These are phyloP conservation scores for Lydus trimaculatus DNA, from an alignment of 2,888 invertebrate species.

Conservation along the genomic window DNA sequence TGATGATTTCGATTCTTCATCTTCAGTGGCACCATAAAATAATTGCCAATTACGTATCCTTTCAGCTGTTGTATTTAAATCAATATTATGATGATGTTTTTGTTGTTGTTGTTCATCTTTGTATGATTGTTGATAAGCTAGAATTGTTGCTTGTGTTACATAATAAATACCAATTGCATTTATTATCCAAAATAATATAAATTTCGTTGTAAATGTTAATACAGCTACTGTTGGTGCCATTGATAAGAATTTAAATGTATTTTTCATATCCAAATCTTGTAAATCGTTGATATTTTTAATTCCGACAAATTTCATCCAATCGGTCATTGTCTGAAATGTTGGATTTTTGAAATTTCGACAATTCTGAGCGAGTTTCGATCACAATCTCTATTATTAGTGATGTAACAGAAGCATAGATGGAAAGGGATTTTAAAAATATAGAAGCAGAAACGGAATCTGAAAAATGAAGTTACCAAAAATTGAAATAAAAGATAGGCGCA, in stretches of 20 bases:
- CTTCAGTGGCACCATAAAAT: slow-evolving; percentile 44
- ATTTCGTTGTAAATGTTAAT: slow-evolving; percentile 39
- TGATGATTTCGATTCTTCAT: slow-evolving; percentile 14
- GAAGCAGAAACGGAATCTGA: too few relatives aligned
- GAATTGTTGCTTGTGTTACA: slow-evolving; percentile 36
- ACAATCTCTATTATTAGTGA: too few relatives aligned
- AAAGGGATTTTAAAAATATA: too few relatives aligned
- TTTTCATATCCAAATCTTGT: slow-evolving; percentile 32
- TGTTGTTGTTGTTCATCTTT: slow-evolving; percentile 18
- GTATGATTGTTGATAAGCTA: slow-evolving; percentile 30
- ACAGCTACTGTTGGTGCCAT: slow-evolving; percentile 40
- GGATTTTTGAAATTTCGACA: not conserved
- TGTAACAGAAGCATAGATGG: too few relatives aligned
- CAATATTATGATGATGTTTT: not conserved
- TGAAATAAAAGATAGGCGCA: too few relatives aligned
- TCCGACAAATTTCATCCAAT: slow-evolving; percentile 49
- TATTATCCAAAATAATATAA: slow-evolving; percentile 45
- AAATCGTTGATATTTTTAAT: slow-evolving; percentile 41
- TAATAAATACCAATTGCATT: slow-evolving; percentile 45
- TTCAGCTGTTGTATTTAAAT: slow-evolving; percentile 34
- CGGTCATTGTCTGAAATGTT: slow-evolving; percentile 40
- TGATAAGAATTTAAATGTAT: slow-evolving; percentile 32
- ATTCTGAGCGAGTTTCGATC: too few relatives aligned
- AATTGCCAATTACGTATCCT: slow-evolving; percentile 49
- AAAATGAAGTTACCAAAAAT: too few relatives aligned